These are phyloP conservation scores for Momotus momota DNA, from an alignment of 2,797 vertebrate species.

Conservation along the genomic window DNA sequence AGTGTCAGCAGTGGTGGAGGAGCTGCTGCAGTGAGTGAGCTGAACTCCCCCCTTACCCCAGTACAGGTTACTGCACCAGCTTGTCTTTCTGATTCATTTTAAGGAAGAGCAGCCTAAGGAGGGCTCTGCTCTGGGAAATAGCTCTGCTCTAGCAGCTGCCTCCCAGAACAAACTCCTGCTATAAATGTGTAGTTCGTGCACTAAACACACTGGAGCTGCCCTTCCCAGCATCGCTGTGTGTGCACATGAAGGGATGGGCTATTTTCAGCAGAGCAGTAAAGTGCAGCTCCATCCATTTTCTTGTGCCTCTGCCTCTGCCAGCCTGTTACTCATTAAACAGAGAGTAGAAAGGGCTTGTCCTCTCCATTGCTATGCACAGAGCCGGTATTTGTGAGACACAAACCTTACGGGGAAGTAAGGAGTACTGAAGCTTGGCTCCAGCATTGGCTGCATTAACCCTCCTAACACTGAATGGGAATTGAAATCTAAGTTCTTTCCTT, in stretches of 20 bases:
- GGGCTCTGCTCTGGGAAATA: neutral
- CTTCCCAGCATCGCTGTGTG: neutral
- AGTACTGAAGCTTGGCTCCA: neutral
- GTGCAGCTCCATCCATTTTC: neutral
- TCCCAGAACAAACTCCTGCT: neutral
- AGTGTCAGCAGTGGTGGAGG: neutral
- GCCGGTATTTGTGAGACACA: neutral
- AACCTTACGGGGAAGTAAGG: neutral
- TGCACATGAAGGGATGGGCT: neutral
- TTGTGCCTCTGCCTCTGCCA: neutral
- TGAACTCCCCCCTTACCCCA: neutral
- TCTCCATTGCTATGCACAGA: neutral
- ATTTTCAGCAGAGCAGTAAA: neutral
- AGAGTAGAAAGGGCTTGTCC: neutral
- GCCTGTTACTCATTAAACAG: neutral
- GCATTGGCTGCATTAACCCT: neutral
- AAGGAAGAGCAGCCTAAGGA: neutral
- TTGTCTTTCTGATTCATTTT: neutral
- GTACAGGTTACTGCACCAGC: neutral
- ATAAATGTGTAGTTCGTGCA: neutral
- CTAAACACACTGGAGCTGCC: neutral
- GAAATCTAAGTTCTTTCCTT: neutral
- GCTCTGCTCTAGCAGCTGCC: constrained; percentile 21
- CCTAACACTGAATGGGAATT: rapidly evolving
- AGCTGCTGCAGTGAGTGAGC: neutral